Conservation (phyloP, 2,113 vertebrate species). For the Thunnus maccoyii region DNA sequence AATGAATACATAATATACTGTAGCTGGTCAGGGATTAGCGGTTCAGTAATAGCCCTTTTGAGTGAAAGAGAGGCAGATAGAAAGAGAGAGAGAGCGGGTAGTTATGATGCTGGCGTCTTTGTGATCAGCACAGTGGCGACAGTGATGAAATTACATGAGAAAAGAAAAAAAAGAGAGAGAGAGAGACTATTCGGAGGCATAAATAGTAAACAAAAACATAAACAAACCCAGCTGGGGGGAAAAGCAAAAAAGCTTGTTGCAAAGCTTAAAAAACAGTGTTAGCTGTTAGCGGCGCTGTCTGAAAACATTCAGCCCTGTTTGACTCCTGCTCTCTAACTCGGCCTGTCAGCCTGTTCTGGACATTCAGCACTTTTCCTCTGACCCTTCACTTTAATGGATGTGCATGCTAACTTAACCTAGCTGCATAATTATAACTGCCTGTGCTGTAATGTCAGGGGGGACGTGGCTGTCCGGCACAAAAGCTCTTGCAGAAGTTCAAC, state of each 20-base stretch:
- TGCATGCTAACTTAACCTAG: background rate
- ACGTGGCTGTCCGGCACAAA: constrained; percentile 4
- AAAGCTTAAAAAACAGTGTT: background rate
- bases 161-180: background rate
- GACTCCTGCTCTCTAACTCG: constrained; percentile 25
- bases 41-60: constrained; percentile 10
- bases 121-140: background rate
- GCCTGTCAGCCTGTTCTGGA: constrained; percentile 24
- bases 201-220: background rate
- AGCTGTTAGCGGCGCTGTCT: constrained; percentile 23
- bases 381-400: constrained; percentile 28
- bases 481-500: background rate
- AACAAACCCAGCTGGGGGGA: background rate
- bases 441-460: constrained; percentile 6
- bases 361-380: constrained; percentile 42
- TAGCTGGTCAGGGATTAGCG: constrained; percentile 40
- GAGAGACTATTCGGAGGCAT: background rate
- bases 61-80: background rate
- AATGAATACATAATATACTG: constrained; percentile 47
- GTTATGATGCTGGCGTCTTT: constrained; percentile 6
- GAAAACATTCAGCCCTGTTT: constrained; percentile 10
- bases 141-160: background rate
- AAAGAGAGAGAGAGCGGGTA: background rate
- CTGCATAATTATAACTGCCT: constrained; percentile 41
- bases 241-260: background rate